Percentiles rank a stretch among this genome's conserved stretches.
Conservation (phyloP, 2,888 invertebrate species). For the Acleris emargana region DNA sequence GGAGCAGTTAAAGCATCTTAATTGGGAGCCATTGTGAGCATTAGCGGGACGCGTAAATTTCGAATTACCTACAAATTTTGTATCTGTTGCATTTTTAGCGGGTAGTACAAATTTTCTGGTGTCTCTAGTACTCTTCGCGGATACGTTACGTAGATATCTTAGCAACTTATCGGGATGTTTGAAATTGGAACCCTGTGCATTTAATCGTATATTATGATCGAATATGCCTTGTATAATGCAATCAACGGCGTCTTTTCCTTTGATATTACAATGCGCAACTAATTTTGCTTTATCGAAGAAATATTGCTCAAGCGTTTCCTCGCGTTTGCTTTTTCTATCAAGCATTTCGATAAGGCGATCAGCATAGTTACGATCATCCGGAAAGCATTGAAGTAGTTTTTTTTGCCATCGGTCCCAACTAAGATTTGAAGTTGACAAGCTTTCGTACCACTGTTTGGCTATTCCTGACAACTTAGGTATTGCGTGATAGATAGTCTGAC, state of each 20-base stretch:
- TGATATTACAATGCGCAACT: conserved; percentile 33
- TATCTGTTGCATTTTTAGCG: neutral
- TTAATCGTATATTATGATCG: conserved; percentile 37
- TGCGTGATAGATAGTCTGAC: conserved; percentile 12
- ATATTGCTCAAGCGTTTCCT: conserved; percentile 20
- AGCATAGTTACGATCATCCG: conserved; percentile 13
- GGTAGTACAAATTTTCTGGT: neutral
- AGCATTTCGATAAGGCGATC: conserved; percentile 14
- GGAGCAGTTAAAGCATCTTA: conserved; percentile 19
- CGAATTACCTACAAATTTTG: neutral
- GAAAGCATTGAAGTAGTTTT: conserved; percentile 5
- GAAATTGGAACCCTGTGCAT: conserved; percentile 36
- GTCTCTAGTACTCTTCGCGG: neutral
- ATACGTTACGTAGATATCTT: conserved; percentile 25
- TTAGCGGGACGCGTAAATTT: neutral
- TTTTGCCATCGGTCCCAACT: conserved; percentile 13
- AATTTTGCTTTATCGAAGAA: conserved; percentile 37
- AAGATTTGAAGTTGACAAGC: conserved; percentile 1
- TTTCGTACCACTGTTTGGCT: conserved; percentile 13
- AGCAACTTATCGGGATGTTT: conserved; percentile 15
- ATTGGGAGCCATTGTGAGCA: neutral
- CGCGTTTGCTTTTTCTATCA: conserved; percentile 9
- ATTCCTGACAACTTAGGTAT: conserved; percentile 8
- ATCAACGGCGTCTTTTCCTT: conserved; percentile 39
- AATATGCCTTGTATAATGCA: conserved; percentile 40